Percentiles rank a stretch among this genome's conserved stretches.
These are phyloP conservation scores for Nomada ferruginata DNA, from an alignment of 2,888 invertebrate genomes.

Conservation along the genomic window DNA sequence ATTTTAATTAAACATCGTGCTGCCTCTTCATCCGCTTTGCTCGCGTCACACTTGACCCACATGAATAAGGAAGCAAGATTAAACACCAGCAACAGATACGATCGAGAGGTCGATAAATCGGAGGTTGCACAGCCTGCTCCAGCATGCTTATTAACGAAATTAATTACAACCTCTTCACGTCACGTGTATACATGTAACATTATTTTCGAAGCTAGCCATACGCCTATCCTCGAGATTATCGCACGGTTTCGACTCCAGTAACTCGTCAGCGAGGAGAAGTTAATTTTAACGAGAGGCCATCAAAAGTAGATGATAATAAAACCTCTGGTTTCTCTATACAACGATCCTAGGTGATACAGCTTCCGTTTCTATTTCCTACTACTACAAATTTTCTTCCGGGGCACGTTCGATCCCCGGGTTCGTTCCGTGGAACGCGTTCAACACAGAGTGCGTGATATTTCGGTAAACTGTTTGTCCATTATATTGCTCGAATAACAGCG, in stretches of 20 bases:
- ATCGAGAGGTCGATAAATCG: constrained; percentile 32
- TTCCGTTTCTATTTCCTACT: constrained; percentile 24
- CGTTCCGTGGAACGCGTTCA: no score
- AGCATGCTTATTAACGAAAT: constrained; percentile 60
- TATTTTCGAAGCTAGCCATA: constrained; percentile 64
- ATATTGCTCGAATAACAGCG: not conserved
- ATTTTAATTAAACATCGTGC: not conserved
- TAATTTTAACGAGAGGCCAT: constrained; percentile 46
- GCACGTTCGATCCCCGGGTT: not conserved
- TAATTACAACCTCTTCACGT: constrained; percentile 59
- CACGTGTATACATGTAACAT: constrained; percentile 33
- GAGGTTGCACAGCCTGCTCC: constrained; percentile 6
- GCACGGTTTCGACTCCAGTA: not conserved
- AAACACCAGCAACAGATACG: constrained; percentile 35
- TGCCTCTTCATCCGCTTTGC: not conserved
- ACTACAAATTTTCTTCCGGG: not conserved
- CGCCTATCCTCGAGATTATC: constrained; percentile 68
- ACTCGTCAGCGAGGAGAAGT: constrained; percentile 7
- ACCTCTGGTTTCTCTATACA: not conserved
- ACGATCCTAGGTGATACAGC: not conserved
- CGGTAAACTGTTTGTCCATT: not conserved
- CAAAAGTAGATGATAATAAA: constrained; percentile 23
- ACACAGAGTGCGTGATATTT: constrained; percentile 4
- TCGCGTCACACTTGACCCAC: constrained; percentile 30
- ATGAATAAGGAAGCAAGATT: constrained; percentile 30